Base-by-base conservation (phyloP, 2,797 vertebrate species). In the Catharus ustulatus region DNA sequence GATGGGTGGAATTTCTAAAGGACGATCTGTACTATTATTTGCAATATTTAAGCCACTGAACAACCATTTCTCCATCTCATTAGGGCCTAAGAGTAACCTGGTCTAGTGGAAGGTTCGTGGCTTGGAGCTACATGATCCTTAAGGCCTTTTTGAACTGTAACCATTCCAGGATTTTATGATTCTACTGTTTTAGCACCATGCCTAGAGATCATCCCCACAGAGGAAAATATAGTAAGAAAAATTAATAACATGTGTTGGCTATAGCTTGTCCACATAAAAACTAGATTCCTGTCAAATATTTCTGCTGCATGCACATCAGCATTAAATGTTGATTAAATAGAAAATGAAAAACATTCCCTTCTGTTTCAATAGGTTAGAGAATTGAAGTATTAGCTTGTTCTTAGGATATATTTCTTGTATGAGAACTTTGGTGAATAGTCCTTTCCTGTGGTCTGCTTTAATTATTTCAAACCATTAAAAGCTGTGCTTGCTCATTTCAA, bases 381-480 rank as follows among this genome's bases (percentile, higher is more conserved):
- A 81, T 30, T 36, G 66, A 83, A 87, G 26, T 78, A 52, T 30
- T 89, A 93, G 11, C 38, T 87, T 87, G 54, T 67, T 34, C 43
- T 30, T 49, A 81, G 46, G 51, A 84, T 40, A 13, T 48, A 74
- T 76, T 97, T 83, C 46, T 77, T 77, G 21, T 27, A n/a, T 69
- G 21, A 15, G 46, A 77, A 59, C n/a, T 74, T 55, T 55, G 30
- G 17, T 80, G 55, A 88, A 67, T 49, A 57, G 59, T n/a, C 11
- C 18, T 94, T 96, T 94, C 13, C 36, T 89, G 57, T 61, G 51
- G 29, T 92, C 57, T 96, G 69, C 38, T 88, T 94, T 94, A 91
- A 93, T 97, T 94, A 93, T 95, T 95, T 97, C 84, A 95, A 95
- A 92, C 59, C 21, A 59, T 64, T 94, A 89, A 81, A 89, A 55